Percentiles rank a stretch among this genome's conserved stretches.
phyloP scores from a whole-genome alignment of 2,113 vertebrate genomes.

The Hipposideros armiger region DNA sequence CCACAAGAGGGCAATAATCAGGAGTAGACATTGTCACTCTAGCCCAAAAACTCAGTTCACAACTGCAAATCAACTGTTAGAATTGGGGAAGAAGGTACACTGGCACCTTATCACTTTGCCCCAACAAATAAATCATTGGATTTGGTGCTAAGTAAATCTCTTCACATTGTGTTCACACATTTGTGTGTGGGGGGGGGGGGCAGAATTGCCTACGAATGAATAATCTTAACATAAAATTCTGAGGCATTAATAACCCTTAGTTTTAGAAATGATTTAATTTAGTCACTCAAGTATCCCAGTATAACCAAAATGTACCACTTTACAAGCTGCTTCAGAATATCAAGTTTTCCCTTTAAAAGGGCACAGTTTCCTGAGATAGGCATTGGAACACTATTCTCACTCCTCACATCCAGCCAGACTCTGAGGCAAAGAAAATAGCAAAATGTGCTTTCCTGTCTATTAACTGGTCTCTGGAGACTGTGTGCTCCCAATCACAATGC shows the following conservation, averaged over 20 bases:
- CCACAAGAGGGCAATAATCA: neutral
- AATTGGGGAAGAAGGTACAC: neutral
- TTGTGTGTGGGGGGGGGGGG: neutral
- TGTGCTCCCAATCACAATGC: neutral
- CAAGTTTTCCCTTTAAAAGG: neutral
- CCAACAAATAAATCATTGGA: neutral
- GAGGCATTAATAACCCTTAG: conserved; percentile 43
- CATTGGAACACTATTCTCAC: neutral
- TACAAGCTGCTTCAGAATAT: neutral
- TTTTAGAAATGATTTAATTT: conserved; percentile 45
- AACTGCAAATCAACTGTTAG: neutral
- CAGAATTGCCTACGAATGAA: neutral
- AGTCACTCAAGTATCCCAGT: neutral
- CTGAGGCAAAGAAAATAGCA: neutral
- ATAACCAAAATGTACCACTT: neutral
- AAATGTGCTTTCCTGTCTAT: neutral
- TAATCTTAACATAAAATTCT: conserved; percentile 34
- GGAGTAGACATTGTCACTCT: neutral
- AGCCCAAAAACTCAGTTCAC: neutral
- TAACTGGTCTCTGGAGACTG: neutral
- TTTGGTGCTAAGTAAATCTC: neutral
- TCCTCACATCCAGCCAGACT: neutral
- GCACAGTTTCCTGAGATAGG: neutral
- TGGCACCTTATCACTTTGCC: neutral
- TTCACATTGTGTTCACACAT: conserved; percentile 55